Base-by-base conservation (phyloP, 2,113 vertebrate species). In the human (Homo sapiens) region DNA sequence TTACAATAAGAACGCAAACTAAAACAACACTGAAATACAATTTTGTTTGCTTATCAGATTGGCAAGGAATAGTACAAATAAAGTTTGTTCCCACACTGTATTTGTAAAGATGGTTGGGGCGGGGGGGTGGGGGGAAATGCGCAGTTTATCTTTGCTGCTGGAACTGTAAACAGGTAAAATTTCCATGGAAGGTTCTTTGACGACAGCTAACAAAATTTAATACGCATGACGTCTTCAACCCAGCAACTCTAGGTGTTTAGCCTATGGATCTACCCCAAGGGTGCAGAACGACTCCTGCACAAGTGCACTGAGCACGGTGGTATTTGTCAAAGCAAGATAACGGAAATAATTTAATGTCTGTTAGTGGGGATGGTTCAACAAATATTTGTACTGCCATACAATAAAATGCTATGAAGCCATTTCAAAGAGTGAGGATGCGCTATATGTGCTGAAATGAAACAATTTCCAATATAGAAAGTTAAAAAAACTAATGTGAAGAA, bases 241-340 rank as follows among this genome's bases (percentile, higher is more conserved):
- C 11, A 10, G n/a, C 23, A 40, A 27, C 38, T 57, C n/a, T 40
- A 17, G 23, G n/a, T 9, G 16, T 59, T 82, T 40, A 82, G 38
- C 14, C 13, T 4, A 17, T 18, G 40, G n/a, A 40, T 8, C 32
- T 6, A 50, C 27, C 9, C 18, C 52, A 32, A 0, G 13, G 32
- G 25, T 13, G 52, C 50, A 5, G 40, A 55, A 40, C 48, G 6
- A 20, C 66, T 25, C 86, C 18, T 3, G 57, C 22, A 23, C 22
- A 10, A 13, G 43, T 2, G 2, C 16, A 13, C 0, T 27, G 25
- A 30, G 35, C 55, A 20, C 2, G 0, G 10, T 2, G 2, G 13
- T 48, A 57, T 27, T 16, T 38, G 25, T 12, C 23, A 48, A 82
- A 57, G 78, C 23, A 5, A 14, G 20, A 18, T 6, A 14, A 3